phyloP scores from a whole-genome alignment of 2,888 invertebrate genomes.

The Idaea aversata region DNA sequence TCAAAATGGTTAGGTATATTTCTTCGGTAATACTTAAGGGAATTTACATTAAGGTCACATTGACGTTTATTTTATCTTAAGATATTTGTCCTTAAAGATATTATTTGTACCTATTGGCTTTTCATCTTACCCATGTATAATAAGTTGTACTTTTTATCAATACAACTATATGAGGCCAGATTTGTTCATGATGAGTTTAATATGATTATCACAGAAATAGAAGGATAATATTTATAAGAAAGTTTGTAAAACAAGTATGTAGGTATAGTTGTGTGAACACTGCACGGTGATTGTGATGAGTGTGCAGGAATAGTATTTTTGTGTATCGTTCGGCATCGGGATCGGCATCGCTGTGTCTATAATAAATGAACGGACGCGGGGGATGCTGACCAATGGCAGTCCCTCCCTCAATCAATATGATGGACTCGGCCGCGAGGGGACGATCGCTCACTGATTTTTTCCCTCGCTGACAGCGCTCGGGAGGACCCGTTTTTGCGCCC shows the following conservation, averaged over 20 bases:
- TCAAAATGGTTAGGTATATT: constrained; percentile 26
- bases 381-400: constrained; percentile 79
- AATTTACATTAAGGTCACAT: constrained; percentile 44
- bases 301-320: constrained; percentile 38
- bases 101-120: constrained; percentile 2
- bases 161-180: background rate
- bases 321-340: constrained; percentile 32
- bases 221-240: background rate
- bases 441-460: constrained; percentile 81
- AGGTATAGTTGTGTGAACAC: constrained; percentile 15
- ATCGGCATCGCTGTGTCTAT: constrained; percentile 77
- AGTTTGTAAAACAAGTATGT: background rate
- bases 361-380: constrained; percentile 80
- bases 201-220: background rate
- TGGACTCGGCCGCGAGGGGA: constrained; percentile 80
- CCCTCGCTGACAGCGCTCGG: constrained; percentile 79
- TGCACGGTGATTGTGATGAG: constrained; percentile 42
- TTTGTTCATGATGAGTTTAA: background rate
- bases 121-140: background rate
- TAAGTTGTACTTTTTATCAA: background rate
- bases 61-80: constrained; percentile 24
- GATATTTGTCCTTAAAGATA: constrained; percentile 15
- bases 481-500: constrained; percentile 78
- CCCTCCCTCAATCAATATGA: constrained; percentile 82
- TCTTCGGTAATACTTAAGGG: constrained; percentile 47